These are phyloP conservation scores for Otus scops DNA, from an alignment of 2,797 vertebrate genomes.

Conservation along the genomic window DNA sequence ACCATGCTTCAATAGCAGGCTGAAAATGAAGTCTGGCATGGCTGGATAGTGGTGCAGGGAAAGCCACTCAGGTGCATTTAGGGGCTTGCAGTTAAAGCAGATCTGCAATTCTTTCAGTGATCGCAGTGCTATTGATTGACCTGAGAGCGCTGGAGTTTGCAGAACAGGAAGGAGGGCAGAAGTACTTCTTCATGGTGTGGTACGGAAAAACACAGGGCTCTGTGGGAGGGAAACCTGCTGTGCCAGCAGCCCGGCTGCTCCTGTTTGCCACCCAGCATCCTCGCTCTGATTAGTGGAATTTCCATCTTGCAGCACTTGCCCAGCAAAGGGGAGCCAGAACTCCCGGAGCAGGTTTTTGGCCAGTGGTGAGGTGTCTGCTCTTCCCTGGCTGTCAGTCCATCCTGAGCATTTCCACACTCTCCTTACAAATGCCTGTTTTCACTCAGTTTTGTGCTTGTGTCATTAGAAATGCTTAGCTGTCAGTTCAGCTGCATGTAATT, in stretches of 20 bases:
- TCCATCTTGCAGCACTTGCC: not conserved
- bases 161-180: not conserved
- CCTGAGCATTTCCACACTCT: not conserved
- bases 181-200: not conserved
- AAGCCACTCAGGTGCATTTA: not conserved
- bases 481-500: not conserved
- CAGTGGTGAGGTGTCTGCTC: not conserved
- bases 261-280: accelerated
- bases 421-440: not conserved
- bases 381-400: not conserved
- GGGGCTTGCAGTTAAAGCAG: not conserved
- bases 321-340: not conserved
- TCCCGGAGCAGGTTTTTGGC: not conserved
- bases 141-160: not conserved
- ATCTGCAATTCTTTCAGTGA: not conserved
- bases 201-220: not conserved
- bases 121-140: not conserved
- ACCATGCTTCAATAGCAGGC: not conserved
- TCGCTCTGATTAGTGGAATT: not conserved
- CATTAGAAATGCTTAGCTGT: not conserved
- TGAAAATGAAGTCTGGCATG: not conserved
- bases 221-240: not conserved
- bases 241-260: accelerated
- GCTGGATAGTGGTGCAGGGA: not conserved
- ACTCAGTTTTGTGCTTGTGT: not conserved